Base-by-base conservation (phyloP, 2,113 vertebrate genomes). In the Gambusia affinis region DNA sequence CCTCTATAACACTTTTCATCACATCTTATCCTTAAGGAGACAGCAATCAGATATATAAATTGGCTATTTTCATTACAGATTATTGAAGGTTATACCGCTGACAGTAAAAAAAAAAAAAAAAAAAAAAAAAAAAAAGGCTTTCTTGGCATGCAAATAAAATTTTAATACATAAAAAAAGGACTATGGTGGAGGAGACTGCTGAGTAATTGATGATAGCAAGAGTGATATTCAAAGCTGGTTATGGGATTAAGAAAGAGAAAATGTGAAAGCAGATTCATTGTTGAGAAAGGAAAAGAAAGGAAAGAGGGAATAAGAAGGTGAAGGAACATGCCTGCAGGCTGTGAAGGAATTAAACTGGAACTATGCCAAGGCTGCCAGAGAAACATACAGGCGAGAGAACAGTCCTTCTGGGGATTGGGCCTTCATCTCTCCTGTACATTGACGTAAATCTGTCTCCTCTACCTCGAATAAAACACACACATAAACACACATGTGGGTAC, bases 361-460 rank as follows among this genome's bases (percentile, higher is more conserved):
- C 64, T 19, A 73, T 8, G 83, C 88, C 89, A 89, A 71, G 33
- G 42, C 61, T 67, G 69, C 65, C 47, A 67, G 72, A 74, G 62
- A 62, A 73, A 47, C 14, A 47, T 19, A 47, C 44, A 47, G 19
- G 44, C 17, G 77, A 84, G 83, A 87, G 81, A 77, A 84, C 88
- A 39, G 68, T 74, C 66, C 80, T 89, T 80, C 44, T 47, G 44
- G 44, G 44, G 80, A 84, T 82, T 76, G 76, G 85, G 85, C 88
- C 90, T 89, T 89, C 88, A 86, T 87, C 67, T 73, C 67, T 64
- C 79, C 79, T 65, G 78, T 79, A 80, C 81, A 72, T 60, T 57
- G 73, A 80, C 61, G 80, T 91, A 93, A 93, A 93, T 91, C 89
- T 91, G 88, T 87, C 85, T 75, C 75, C 85, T 75, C 75, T 70